phyloP scores from a whole-genome alignment of 2,113 vertebrate species.

The Uria aalge region DNA sequence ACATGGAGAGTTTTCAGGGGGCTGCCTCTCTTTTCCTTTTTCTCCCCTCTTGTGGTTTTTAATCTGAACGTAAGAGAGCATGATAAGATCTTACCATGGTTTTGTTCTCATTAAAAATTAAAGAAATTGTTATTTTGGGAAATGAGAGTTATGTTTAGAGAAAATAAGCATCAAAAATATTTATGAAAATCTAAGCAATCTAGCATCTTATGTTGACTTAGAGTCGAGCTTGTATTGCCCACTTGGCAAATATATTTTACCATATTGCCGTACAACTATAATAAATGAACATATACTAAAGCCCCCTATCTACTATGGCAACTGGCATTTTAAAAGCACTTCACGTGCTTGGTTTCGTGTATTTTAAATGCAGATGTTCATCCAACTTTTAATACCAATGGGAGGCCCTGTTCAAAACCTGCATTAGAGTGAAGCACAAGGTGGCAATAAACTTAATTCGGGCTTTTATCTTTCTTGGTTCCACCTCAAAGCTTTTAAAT shows the following conservation, averaged over 20 bases:
- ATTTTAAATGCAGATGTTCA: conserved; percentile 72
- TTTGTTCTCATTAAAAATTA: conserved; percentile 74
- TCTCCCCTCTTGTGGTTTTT: conserved; percentile 57
- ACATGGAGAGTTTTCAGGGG: conserved; percentile 7
- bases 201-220: conserved; percentile 65
- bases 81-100: conserved; percentile 44
- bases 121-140: conserved; percentile 67
- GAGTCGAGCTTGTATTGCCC: conserved; percentile 43
- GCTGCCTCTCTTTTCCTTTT: neutral
- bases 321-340: conserved; percentile 46
- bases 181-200: conserved; percentile 69
- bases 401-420: conserved; percentile 69
- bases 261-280: conserved; percentile 36
- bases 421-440: conserved; percentile 60
- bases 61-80: conserved; percentile 55
- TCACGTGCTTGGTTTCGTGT: conserved; percentile 39
- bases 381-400: conserved; percentile 68
- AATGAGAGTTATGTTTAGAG: conserved; percentile 64
- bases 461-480: conserved; percentile 74
- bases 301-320: conserved; percentile 35
- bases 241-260: conserved; percentile 70
- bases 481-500: conserved; percentile 72
- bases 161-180: conserved; percentile 64
- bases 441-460: conserved; percentile 69
- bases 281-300: conserved; percentile 45